These are phyloP conservation scores for Trissolcus brochymenae DNA, from an alignment of 2,888 invertebrate genomes.

Conservation along the genomic window DNA sequence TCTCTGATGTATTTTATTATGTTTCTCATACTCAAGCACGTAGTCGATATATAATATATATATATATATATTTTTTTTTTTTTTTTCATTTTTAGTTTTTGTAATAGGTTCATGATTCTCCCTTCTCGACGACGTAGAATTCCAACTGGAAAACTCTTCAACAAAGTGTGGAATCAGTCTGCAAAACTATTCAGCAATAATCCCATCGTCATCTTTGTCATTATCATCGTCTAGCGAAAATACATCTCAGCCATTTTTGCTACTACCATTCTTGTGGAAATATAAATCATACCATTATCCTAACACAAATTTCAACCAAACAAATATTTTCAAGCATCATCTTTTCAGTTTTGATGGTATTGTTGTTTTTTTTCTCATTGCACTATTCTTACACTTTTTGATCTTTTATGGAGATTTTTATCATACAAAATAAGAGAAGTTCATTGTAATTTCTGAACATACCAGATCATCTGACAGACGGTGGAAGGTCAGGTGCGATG, in stretches of 20 bases:
- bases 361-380: too few relatives aligned
- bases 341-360: too few relatives aligned
- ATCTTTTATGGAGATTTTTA: background rate
- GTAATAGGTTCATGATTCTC: constrained; percentile 3
- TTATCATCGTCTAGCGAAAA: background rate
- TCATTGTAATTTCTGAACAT: too few relatives aligned
- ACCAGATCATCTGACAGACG: too few relatives aligned
- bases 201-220: constrained; percentile 6
- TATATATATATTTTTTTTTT: too few relatives aligned
- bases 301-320: too few relatives aligned
- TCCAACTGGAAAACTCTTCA: constrained; percentile 3
- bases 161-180: constrained; percentile 18
- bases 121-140: constrained; percentile 31
- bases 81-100: constrained; percentile 4
- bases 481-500: background rate
- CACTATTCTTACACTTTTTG: background rate
- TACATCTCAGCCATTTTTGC: constrained; percentile 13
- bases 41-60: background rate
- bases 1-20: too few relatives aligned
- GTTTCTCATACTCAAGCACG: too few relatives aligned
- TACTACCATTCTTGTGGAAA: constrained; percentile 2
- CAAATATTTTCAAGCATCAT: too few relatives aligned
- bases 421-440: too few relatives aligned
- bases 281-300: too few relatives aligned
- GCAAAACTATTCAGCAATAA: constrained; percentile 16